A percentile compares a stretch with the other conserved stretches of the same genome.
Conservation (phyloP, 2,113 vertebrate genomes). For the Kobus ellipsiprymnus region DNA sequence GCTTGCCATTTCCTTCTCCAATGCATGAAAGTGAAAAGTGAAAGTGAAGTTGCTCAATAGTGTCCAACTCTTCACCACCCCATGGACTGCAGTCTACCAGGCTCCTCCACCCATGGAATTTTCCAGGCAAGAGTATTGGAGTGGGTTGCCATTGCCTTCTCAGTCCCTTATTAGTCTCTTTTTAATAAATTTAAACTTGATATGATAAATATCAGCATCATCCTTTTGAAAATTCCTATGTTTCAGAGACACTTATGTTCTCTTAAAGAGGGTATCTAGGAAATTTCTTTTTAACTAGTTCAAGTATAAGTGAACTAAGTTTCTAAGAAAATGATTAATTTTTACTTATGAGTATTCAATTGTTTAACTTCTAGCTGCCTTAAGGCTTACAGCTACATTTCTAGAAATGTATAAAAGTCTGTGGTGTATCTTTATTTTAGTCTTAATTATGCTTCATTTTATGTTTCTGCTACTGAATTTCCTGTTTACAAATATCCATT, state of each 20-base stretch:
- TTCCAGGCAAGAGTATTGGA: too few species aligned
- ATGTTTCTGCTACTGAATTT: not conserved
- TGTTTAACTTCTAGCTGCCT: not conserved
- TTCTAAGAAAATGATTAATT: not conserved
- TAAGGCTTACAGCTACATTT: not conserved
- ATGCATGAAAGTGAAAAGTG: too few species aligned
- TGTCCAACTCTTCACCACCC: too few species aligned
- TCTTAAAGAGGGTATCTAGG: not conserved
- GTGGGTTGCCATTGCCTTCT: too few species aligned
- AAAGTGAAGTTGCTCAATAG: too few species aligned
- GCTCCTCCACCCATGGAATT: too few species aligned
- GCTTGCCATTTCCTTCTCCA: too few species aligned
- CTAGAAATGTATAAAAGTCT: not conserved
- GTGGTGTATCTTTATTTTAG: not conserved
- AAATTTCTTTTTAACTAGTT: not conserved
- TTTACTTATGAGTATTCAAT: not conserved
- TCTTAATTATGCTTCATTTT: not conserved
- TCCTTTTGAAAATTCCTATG: not conserved
- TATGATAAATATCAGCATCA: not conserved
- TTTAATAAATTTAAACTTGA: not conserved
- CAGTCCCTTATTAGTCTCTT: not conserved
- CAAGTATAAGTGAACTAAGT: not conserved
- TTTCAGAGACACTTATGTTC: not conserved
- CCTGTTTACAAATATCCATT: not conserved
- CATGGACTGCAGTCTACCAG: too few species aligned